Evolutionary conservation across 2,888 invertebrate genomes (phyloP).

Genomic region (Tachystola acroxantha): DNA sequence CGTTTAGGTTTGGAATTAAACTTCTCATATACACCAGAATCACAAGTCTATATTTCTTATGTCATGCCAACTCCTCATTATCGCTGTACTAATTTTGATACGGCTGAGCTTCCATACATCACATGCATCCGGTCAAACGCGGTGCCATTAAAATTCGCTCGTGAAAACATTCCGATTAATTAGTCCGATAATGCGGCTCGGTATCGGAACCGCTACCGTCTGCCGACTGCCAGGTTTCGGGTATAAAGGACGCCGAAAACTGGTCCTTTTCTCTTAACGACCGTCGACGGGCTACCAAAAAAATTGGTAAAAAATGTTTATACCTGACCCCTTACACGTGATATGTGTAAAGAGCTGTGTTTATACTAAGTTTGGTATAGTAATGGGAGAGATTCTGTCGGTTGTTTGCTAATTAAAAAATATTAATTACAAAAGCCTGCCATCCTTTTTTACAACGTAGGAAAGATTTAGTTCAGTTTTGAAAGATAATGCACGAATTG

Average conservation of each 20-base stretch:
- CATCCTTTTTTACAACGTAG: no score
- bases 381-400: no score
- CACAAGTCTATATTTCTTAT: no score
- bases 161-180: conserved; percentile 59
- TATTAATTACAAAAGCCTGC: no score
- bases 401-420: no score
- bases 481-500: no score
- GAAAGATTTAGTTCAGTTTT: no score
- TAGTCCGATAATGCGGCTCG: conserved; percentile 58
- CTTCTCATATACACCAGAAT: no score
- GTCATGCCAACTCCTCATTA: no score
- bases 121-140: conserved; percentile 2
- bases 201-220: conserved; percentile 50
- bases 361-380: no score
- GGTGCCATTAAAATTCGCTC: conserved; percentile 33
- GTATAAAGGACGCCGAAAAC: conserved; percentile 66
- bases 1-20: no score
- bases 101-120: conserved; percentile 2
- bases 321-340: conserved; percentile 51
- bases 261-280: conserved; percentile 69
- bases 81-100: no score
- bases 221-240: conserved; percentile 27
- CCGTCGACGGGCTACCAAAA: conserved; percentile 57
- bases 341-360: conserved; percentile 29
- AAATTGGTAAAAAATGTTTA: conserved; percentile 56